Percentiles rank a stretch among this genome's conserved stretches.
phyloP scores from a whole-genome alignment of 2,113 vertebrate genomes.

The Steatornis caripensis region DNA sequence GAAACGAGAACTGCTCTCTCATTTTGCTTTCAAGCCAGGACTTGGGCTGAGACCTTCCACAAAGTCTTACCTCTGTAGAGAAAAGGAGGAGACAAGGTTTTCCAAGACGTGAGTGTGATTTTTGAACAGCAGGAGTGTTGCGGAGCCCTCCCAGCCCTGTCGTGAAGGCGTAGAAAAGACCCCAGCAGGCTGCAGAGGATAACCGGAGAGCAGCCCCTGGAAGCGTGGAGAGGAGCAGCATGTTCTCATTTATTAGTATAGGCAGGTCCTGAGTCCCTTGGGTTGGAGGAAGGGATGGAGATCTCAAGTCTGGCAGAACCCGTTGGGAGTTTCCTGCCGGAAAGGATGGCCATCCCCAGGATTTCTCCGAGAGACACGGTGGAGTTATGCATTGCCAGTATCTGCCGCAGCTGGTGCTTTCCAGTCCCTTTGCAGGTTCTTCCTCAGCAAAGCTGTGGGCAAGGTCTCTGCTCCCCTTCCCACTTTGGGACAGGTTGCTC shows the following conservation, averaged over 20 bases:
- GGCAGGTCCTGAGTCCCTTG: neutral
- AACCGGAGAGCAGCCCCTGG: neutral
- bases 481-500: neutral
- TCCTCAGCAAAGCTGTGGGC: neutral
- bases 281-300: neutral
- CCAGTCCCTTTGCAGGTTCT: neutral
- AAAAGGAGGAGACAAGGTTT: neutral
- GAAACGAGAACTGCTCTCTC: neutral
- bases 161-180: neutral
- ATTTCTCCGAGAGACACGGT: neutral
- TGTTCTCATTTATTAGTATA: neutral
- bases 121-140: neutral
- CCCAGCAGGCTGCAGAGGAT: neutral
- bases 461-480: neutral
- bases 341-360: neutral
- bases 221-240: neutral
- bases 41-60: neutral
- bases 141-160: neutral
- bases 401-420: neutral
- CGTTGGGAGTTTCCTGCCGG: neutral
- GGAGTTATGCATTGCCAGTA: neutral
- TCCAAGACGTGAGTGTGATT: neutral
- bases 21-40: neutral
- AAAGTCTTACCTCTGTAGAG: neutral
- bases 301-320: neutral